Conservation (phyloP, 2,888 invertebrate species). For the Corbicula japonica region DNA sequence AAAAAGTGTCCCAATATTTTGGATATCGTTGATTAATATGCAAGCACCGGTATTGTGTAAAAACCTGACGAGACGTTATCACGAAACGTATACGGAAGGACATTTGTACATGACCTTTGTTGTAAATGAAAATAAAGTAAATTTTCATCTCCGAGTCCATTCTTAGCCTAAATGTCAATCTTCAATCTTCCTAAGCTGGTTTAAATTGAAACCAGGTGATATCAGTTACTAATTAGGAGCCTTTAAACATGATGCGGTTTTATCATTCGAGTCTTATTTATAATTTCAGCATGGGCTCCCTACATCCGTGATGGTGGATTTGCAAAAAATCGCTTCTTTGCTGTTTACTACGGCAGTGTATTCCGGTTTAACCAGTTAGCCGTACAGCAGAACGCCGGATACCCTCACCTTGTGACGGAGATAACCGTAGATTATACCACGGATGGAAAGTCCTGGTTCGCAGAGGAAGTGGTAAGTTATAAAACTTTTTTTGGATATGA, state of each 20-base stretch:
- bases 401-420: constrained; percentile 53
- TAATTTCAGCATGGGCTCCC: constrained; percentile 75
- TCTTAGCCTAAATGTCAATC: background rate
- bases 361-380: constrained; percentile 68
- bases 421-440: constrained; percentile 74
- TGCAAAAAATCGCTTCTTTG: constrained; percentile 63
- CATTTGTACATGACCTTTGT: too few relatives aligned
- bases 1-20: too few relatives aligned
- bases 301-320: constrained; percentile 69
- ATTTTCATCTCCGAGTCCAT: background rate
- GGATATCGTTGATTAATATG: too few relatives aligned
- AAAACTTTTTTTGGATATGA: too few relatives aligned
- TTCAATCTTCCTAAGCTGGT: too few relatives aligned
- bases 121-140: background rate
- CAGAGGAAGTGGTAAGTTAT: constrained; percentile 66
- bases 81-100: too few relatives aligned
- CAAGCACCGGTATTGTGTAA: too few relatives aligned
- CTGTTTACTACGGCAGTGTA: constrained; percentile 79
- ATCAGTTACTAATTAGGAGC: too few relatives aligned
- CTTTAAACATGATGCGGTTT: too few relatives aligned
- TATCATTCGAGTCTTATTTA: too few relatives aligned
- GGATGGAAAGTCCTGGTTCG: constrained; percentile 76
- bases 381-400: constrained; percentile 61
- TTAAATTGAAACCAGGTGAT: too few relatives aligned
- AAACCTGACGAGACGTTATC: too few relatives aligned